These are phyloP conservation scores for Achroia grisella DNA, from an alignment of 1,140 invertebrate genomes.

Conservation along the genomic window DNA sequence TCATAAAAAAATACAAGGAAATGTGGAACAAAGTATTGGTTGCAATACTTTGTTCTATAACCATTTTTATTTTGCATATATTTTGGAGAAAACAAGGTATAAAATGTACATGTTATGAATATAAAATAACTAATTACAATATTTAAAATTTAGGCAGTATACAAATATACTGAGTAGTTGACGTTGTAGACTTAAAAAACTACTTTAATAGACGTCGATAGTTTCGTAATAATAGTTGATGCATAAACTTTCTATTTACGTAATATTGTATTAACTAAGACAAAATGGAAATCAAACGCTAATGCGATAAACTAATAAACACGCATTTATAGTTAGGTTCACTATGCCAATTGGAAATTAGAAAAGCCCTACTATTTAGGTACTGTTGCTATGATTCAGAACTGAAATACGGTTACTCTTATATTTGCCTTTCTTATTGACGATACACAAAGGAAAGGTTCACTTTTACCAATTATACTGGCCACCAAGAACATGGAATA, in stretches of 20 bases:
- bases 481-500: conserved; percentile 27
- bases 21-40: too few relatives aligned
- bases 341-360: neutral
- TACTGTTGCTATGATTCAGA: conserved; percentile 25
- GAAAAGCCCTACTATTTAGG: neutral
- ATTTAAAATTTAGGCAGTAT: too few relatives aligned
- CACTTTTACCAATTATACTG: conserved; percentile 67
- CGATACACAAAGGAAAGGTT: conserved; percentile 45
- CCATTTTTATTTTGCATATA: too few relatives aligned
- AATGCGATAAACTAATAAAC: neutral
- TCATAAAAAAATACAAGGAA: too few relatives aligned
- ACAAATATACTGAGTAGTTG: too few relatives aligned
- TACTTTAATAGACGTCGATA: neutral
- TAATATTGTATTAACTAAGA: neutral
- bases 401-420: conserved; percentile 25
- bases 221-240: neutral
- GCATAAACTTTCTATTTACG: conserved; percentile 7
- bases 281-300: neutral
- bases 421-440: conserved; percentile 56
- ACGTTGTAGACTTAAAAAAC: too few relatives aligned
- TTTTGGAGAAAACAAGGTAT: too few relatives aligned
- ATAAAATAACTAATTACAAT: too few relatives aligned
- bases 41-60: too few relatives aligned
- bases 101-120: too few relatives aligned
- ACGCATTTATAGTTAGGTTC: neutral